These are phyloP conservation scores for Chlamydotis undulata DNA, from an alignment of 2,113 vertebrate genomes.

Conservation along the genomic window DNA sequence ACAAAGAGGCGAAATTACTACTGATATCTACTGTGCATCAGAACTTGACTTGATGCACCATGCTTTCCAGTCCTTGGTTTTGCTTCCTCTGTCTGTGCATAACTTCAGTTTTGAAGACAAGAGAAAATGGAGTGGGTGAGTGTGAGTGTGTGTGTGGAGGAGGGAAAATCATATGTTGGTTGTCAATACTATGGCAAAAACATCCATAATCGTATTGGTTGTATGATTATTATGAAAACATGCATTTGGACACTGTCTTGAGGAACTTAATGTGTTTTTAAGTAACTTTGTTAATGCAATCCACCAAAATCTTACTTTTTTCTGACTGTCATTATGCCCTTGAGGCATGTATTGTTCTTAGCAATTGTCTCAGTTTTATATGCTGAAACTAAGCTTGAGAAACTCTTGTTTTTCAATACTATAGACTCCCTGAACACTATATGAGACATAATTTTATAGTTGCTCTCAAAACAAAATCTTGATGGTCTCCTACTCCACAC, in stretches of 20 bases:
- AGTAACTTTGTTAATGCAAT: background rate
- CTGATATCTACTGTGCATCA: background rate
- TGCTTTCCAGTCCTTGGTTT: background rate
- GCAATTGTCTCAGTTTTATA: background rate
- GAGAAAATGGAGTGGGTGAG: background rate
- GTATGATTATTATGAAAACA: background rate
- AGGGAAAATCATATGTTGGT: background rate
- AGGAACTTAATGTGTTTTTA: background rate
- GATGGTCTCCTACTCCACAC: background rate
- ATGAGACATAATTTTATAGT: background rate
- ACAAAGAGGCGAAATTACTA: background rate
- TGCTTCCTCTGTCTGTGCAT: background rate
- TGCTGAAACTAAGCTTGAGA: background rate
- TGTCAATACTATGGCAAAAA: background rate
- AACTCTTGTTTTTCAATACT: background rate
- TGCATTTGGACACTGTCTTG: background rate
- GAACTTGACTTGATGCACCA: background rate
- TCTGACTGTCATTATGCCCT: background rate
- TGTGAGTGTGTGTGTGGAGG: background rate
- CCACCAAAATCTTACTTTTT: background rate
- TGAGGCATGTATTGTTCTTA: background rate
- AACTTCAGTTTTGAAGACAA: background rate
- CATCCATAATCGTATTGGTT: background rate
- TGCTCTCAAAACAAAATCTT: background rate
- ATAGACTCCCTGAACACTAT: background rate